phyloP scores from a whole-genome alignment of 2,797 vertebrate genomes.

The Chelonia mydas region DNA sequence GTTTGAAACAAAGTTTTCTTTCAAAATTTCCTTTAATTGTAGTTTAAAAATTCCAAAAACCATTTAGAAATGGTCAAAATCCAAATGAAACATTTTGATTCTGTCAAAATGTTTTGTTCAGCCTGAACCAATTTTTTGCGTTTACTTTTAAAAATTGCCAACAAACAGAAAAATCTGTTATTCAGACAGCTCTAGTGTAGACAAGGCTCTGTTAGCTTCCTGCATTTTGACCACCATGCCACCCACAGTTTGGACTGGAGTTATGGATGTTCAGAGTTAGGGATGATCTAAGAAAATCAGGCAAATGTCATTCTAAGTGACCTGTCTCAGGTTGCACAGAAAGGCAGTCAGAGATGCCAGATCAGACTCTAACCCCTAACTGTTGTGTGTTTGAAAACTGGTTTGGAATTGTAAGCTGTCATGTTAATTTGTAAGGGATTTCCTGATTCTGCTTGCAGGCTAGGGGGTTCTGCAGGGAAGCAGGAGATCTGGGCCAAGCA shows the following conservation, averaged over 20 bases:
- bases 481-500: too few species aligned
- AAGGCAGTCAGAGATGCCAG: not conserved
- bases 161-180: not conserved
- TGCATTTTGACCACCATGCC: not conserved
- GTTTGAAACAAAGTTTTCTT: not conserved
- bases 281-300: not conserved
- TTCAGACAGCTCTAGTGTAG: not conserved
- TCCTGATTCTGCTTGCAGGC: not conserved
- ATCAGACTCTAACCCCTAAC: not conserved
- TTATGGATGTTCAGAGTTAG: not conserved
- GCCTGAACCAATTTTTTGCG: not conserved
- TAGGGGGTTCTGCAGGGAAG: not conserved
- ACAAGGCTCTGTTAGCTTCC: not conserved
- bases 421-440: not conserved
- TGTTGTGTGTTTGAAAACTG: not conserved
- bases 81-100: not conserved
- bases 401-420: not conserved
- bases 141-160: not conserved
- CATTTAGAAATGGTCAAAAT: not conserved
- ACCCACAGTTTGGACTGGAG: not conserved
- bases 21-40: not conserved
- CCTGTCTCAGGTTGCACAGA: not conserved
- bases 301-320: not conserved
- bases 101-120: not conserved
- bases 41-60: not conserved